phyloP scores from a whole-genome alignment of 2,113 vertebrate genomes.

The Xiphophorus hellerii region DNA sequence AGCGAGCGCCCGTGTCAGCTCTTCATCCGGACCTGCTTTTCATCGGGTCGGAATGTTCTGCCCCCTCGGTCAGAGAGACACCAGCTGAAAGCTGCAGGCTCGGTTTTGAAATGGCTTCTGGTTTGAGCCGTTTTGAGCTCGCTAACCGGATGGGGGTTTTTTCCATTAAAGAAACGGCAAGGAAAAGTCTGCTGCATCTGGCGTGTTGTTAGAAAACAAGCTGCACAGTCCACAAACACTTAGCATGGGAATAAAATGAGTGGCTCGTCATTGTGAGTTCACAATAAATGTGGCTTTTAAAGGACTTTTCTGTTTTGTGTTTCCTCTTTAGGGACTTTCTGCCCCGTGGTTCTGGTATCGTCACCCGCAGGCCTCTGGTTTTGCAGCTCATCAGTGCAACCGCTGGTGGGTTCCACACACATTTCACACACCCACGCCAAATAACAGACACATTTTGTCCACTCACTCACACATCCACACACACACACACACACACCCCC shows the following conservation, averaged over 20 bases:
- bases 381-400: conserved; percentile 82
- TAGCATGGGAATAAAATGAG: conserved; percentile 7
- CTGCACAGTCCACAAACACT: conserved; percentile 12
- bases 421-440: conserved; percentile 26
- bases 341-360: conserved; percentile 83
- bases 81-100: conserved; percentile 13
- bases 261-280: conserved; percentile 5
- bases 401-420: conserved; percentile 71
- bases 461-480: conserved; percentile 20
- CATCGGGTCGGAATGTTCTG: conserved; percentile 29
- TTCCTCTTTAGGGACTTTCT: conserved; percentile 80
- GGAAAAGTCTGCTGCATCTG: background rate
- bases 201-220: background rate
- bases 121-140: background rate
- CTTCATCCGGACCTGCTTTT: conserved; percentile 34
- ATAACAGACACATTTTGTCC: conserved; percentile 13
- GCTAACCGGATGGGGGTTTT: no score
- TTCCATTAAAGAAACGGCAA: background rate
- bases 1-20: conserved; percentile 22
- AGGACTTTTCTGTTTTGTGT: conserved; percentile 25
- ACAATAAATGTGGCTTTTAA: conserved; percentile 6
- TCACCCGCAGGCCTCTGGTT: conserved; percentile 81
- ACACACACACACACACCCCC: conserved; percentile 31
- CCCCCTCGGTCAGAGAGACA: background rate
- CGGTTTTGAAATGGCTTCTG: conserved; percentile 36